Percentiles rank a stretch among this genome's conserved stretches.
phyloP scores from a whole-genome alignment of 2,888 invertebrate genomes.

The Cosmia pyralina region DNA sequence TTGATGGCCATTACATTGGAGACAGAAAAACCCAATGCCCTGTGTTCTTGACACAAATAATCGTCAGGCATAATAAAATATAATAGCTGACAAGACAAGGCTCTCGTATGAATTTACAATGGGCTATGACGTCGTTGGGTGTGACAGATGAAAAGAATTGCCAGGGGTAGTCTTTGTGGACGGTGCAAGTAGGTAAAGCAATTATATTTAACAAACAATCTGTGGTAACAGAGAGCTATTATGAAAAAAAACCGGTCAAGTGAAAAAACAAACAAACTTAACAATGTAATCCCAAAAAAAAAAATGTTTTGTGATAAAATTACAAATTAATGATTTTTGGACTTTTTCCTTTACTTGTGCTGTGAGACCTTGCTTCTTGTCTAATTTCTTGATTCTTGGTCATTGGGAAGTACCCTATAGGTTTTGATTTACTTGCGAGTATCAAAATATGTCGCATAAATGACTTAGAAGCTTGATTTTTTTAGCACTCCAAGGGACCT shows the following conservation, averaged over 20 bases:
- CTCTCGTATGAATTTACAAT: conserved; percentile 67
- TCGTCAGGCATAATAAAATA: conserved; percentile 56
- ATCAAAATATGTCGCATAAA: too few species aligned
- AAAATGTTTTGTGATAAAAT: not conserved
- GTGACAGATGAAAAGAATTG: conserved; percentile 83
- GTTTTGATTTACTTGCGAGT: too few species aligned
- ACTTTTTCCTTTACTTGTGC: too few species aligned
- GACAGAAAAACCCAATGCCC: conserved; percentile 60
- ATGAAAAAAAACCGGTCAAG: conserved; percentile 17
- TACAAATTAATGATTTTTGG: too few species aligned
- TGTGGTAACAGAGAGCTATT: conserved; percentile 15
- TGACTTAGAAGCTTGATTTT: too few species aligned
- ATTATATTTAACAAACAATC: conserved; percentile 58
- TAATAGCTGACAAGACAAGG: conserved; percentile 69
- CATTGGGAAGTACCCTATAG: too few species aligned
- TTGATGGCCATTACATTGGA: conserved; percentile 44
- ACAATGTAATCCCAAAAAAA: not conserved
- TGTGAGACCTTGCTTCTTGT: too few species aligned
- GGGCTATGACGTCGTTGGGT: conserved; percentile 68
- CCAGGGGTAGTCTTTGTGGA: conserved; percentile 63
- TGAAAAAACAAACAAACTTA: too few species aligned
- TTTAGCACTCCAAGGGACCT: too few species aligned
- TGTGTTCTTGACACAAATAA: conserved; percentile 69
- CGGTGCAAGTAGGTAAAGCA: conserved; percentile 50
- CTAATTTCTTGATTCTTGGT: too few species aligned